Evolutionary conservation across 2,797 vertebrate genomes (phyloP).

Genomic region (Rhinophrynus dorsalis): DNA sequence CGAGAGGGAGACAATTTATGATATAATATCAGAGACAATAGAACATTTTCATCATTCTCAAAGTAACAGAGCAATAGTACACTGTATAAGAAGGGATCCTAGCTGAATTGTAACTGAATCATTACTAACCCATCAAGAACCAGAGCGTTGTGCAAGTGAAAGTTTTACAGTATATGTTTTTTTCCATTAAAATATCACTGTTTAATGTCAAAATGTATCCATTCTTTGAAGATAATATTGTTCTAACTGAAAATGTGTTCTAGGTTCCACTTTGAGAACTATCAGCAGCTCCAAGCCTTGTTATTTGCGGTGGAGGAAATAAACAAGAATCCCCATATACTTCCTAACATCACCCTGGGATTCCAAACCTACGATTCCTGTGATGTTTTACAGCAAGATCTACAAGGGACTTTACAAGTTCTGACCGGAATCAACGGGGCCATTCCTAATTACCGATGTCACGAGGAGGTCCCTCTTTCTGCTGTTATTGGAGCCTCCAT

Average conservation of each 20-base stretch:
- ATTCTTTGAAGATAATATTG: too few species aligned
- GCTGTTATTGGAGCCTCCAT: conserved; percentile 5
- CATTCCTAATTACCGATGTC: conserved; percentile 19
- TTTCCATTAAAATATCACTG: too few species aligned
- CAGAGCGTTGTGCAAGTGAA: too few species aligned
- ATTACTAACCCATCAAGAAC: too few species aligned
- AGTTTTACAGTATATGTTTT: too few species aligned
- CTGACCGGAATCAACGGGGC: background rate
- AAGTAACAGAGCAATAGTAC: too few species aligned
- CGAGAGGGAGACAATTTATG: too few species aligned
- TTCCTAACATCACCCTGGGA: conserved; percentile 17
- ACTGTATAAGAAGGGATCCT: too few species aligned
- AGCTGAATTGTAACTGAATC: too few species aligned
- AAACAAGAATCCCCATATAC: conserved; percentile 4
- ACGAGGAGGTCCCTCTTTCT: background rate
- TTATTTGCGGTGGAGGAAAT: conserved; percentile 22
- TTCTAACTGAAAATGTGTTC: background rate
- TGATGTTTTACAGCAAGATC: background rate
- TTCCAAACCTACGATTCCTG: conserved; percentile 30
- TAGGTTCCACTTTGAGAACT: conserved; percentile 16
- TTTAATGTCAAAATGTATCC: too few species aligned
- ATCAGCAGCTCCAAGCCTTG: conserved; percentile 18
- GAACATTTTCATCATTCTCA: too few species aligned
- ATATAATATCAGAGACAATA: too few species aligned
- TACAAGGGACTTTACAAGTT: conserved; percentile 13